Conservation (phyloP, 1,140 invertebrate species). For the Drosophila nasuta region DNA sequence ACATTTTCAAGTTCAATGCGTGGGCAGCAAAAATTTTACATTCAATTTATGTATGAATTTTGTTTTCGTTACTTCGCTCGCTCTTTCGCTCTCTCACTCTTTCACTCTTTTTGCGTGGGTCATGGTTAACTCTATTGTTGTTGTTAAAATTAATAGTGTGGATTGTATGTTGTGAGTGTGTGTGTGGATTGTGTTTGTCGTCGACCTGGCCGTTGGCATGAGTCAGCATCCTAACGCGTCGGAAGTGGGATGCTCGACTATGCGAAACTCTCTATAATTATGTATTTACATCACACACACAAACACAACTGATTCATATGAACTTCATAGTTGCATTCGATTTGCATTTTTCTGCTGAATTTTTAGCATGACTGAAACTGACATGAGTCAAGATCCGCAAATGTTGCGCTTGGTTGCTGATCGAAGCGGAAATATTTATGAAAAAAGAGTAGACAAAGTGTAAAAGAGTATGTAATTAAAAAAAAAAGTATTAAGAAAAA, state of each 20-base stretch:
- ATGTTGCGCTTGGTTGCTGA: constrained; percentile 4
- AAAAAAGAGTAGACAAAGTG: too few relatives aligned
- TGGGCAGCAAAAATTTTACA: constrained; percentile 56
- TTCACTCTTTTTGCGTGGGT: constrained; percentile 67
- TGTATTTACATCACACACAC: constrained; percentile 24
- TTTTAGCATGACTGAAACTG: constrained; percentile 29
- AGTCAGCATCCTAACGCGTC: constrained; percentile 64
- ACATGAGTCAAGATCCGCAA: constrained; percentile 11
- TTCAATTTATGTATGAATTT: constrained; percentile 33
- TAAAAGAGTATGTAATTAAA: too few relatives aligned
- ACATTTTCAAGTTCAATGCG: constrained; percentile 76
- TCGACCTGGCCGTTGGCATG: constrained; percentile 45
- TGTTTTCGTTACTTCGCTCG: constrained; percentile 1
- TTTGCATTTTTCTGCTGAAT: constrained; percentile 61
- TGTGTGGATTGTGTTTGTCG: constrained; percentile 62
- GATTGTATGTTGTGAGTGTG: constrained; percentile 22
- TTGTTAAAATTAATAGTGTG: constrained; percentile 15
- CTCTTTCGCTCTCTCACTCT: constrained; percentile 31
- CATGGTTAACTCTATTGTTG: constrained; percentile 61
- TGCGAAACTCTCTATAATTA: constrained; percentile 23
- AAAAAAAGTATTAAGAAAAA: background rate
- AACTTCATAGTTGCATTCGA: constrained; percentile 33
- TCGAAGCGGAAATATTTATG: background rate
- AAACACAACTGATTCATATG: background rate
- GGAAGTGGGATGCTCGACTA: constrained; percentile 56